Percentiles rank a stretch among this genome's conserved stretches.
Evolutionary conservation across 2,113 vertebrate species (phyloP).

Genomic region (Micronycteris hirsuta): DNA sequence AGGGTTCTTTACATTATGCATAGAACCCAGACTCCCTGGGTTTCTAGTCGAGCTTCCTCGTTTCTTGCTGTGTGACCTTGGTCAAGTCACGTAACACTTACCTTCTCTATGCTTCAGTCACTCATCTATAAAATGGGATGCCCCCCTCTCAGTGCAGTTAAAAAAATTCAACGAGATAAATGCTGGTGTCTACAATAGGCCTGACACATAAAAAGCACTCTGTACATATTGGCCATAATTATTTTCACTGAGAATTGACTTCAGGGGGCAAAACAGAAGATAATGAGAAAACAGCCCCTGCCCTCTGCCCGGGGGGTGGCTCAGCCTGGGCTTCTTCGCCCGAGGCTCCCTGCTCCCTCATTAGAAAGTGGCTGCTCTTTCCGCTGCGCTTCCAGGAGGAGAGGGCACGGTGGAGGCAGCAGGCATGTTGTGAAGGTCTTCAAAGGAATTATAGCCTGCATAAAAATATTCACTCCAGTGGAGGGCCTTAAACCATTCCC

Average conservation of each 20-base stretch:
- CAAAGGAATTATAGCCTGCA: constrained; percentile 84
- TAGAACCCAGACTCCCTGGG: neutral
- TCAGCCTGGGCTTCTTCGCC: neutral
- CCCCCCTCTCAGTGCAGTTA: neutral
- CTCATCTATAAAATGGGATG: neutral
- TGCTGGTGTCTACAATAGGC: neutral
- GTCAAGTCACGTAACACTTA: neutral
- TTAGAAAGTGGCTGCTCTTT: neutral
- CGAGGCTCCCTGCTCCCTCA: neutral
- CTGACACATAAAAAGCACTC: neutral
- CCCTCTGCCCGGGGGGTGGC: accelerated
- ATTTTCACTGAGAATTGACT: neutral
- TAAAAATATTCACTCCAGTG: constrained; percentile 83
- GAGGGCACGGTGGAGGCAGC: constrained; percentile 70
- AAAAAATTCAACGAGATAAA: neutral
- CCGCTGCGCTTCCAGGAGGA: neutral
- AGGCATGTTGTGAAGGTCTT: constrained; percentile 78
- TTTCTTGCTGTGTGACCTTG: neutral
- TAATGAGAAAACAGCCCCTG: accelerated
- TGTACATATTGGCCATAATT: neutral
- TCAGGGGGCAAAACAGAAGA: neutral
- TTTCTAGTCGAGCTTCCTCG: neutral
- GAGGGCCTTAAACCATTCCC: constrained; percentile 81
- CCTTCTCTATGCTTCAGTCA: neutral
- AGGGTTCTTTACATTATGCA: neutral